Evolutionary conservation across 1,140 invertebrate species (phyloP), one percentile per base, ranked within the genome.

Genomic region (Tenebrio molitor): DNA sequence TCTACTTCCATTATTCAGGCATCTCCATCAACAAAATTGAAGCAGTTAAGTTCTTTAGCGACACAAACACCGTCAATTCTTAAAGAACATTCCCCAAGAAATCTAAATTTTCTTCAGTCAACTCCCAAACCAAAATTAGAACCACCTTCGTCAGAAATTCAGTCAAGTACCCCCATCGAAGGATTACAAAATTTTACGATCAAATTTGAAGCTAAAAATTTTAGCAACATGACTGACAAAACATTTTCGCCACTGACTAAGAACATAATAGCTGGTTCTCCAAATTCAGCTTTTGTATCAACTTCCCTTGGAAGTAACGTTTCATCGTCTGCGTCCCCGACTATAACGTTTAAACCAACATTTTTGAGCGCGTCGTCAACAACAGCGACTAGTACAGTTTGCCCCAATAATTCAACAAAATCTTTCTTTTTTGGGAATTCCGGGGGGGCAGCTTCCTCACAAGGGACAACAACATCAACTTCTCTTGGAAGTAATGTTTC

Each of bases 21-120:
- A 15, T 74, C 76, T 1, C 70, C 76, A 8, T 50, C 50, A n/a
- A 71, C 34, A 33, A 75, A 69, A 62, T 34, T 36, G 8, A 70
- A 72, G 41, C 39, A 71, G 17, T 36, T 53, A n/a, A 66, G 29
- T 44, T 76, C 0, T 71, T 74, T 58, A 1, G 36, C 12, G 73
- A 72, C 62, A 12, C 19, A 50, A 50, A 50, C 50, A 12, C 23
- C 8, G 25, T 29, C 78, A 3, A 71, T 76, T 36, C 1, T 41
- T 17, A 74, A 73, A 64, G 42, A 46, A 17, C 3, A 4, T 6
- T 1, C 12, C 12, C 8, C 50, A 12, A n/a, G n/a, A 23, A 25
- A 8, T n/a, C 50, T 29, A 1, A 46, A 76, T 69, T 78, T 79
- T 64, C 36, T 41, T 8, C 78, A 80, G 63, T 78, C 75, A n/a